Base-by-base conservation (phyloP, 2,113 vertebrate genomes). In the Pithys albifrons region DNA sequence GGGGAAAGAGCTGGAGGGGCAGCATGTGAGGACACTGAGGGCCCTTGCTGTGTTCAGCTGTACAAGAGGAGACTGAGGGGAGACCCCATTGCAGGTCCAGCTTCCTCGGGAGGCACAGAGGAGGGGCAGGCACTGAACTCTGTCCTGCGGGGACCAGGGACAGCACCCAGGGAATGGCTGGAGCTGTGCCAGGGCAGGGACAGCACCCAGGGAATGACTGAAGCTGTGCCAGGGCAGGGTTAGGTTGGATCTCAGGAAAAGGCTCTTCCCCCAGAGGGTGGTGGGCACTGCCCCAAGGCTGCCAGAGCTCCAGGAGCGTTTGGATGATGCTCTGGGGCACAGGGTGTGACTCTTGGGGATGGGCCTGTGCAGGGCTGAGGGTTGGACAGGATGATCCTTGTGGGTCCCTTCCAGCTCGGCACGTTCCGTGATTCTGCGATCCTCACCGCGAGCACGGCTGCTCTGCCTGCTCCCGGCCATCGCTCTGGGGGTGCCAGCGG, bases 401-500 rank as follows among this genome's bases (percentile, higher is more conserved):
- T 19, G 61, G 18, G 18, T 20, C 37, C 37, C 37, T 64, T 41
- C 61, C 27, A 41, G 3, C 12, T 64, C 8, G 3, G 61, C 27
- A 6, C 13, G 2, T 19, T 64, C 27, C 19, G 61, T 41, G 61
- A 64, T 24, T 20, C 37, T 64, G 37, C 7, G 11, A 29, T 16
- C 39, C 37, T 35, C 41, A 14, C 33, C 2, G 1, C 41, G n/a
- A 43, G 4, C 57, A 19, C 7, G 1, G 5, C 4, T 6, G 10
- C 23, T 66, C 17, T 48, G 15, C 27, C 45, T 9, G 28, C n/a
- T 16, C 25, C 37, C 6, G 2, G 27, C 7, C 41, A 12, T 2
- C 3, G n/a, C 24, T 16, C 61, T 7, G 17, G 52, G 17, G 20
- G 7, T 46, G 10, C 12, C 33, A 35, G 0, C 5, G 19, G 11